Base-by-base conservation (phyloP, 37 sponge, comb jelly and placozoan genomes). In the Mnemiopsis leidyi region DNA sequence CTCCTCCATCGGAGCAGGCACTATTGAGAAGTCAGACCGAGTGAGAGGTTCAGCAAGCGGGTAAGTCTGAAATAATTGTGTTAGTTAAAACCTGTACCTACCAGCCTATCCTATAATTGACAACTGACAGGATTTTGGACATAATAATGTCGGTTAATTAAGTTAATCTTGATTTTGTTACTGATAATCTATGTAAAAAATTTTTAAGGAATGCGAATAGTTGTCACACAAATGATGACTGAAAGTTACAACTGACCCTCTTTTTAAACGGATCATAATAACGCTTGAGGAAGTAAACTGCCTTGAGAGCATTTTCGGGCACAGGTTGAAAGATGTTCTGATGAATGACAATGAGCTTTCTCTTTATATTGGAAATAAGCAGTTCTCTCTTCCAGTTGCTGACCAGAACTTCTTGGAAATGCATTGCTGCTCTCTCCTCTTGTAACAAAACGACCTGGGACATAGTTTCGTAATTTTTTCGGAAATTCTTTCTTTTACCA, bases 261-360 rank as follows among this genome's bases (percentile, higher is more conserved):
- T 85, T 40, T 33, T 85, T 38, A 37, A 85, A 85, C 23, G 90
- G 90, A 85, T 85, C 90, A 61, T 85, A 85, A 28, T 85, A 85
- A 24, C 90, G 39, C 30, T 85, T 85, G 2, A 85, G 26, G 61
- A 40, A 85, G 28, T 40, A 39, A n/a, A 38, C 24, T 23, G 61
- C 90, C 48, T 40, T 85, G 79, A 77, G 79, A 32, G 79, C 79
- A 21, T 85, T 39, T 16, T 40, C 61, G 0, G 90, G 90, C 2
- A 85, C 39, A 7, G 90, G 90, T 33, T 85, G 61, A 29, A 85
- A 85, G 1, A 85, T 85, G 90, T 85, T 85, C 90, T 85, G 90
- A 25, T 85, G 40, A n/a, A 85, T 85, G 28, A 85, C 90, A 18
- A 40, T 85, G 3, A 85, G 23, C 24, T 40, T 38, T 33, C 36